phyloP scores from a whole-genome alignment of 2,113 vertebrate species.

The Gavia stellata region DNA sequence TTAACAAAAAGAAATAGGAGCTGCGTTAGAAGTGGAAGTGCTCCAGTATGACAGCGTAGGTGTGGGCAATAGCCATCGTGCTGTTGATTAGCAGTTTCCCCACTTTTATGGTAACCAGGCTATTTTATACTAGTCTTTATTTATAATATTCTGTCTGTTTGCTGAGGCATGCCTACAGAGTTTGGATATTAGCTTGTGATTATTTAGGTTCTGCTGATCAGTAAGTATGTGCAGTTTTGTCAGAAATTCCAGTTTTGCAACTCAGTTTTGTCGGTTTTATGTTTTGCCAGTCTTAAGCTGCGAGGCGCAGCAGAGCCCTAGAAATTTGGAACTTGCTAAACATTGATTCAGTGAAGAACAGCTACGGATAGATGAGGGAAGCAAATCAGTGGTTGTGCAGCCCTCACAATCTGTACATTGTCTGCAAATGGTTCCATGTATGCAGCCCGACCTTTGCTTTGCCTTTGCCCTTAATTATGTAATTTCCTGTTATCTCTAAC shows the following conservation, averaged over 20 bases:
- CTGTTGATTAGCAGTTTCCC: background rate
- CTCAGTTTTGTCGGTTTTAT: background rate
- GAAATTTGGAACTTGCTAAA: background rate
- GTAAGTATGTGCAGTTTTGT: background rate
- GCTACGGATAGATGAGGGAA: background rate
- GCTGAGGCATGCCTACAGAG: background rate
- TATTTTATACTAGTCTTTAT: background rate
- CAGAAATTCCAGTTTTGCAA: background rate
- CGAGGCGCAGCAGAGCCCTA: background rate
- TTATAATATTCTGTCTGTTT: background rate
- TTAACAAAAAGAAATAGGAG: background rate
- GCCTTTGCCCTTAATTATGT: background rate
- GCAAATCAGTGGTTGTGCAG: background rate
- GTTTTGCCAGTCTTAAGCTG: background rate
- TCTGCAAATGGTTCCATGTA: background rate
- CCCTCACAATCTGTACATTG: rapidly evolving
- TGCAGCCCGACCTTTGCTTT: background rate
- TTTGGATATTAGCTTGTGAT: background rate
- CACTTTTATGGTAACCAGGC: background rate
- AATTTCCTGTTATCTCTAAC: background rate
- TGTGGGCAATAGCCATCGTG: rapidly evolving
- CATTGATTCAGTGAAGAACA: too few relatives aligned
- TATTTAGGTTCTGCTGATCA: background rate
- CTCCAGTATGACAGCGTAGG: rapidly evolving
- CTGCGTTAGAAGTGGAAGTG: too few relatives aligned